Conservation (phyloP, 2,113 vertebrate species). For the Sphyrna mokarran region DNA sequence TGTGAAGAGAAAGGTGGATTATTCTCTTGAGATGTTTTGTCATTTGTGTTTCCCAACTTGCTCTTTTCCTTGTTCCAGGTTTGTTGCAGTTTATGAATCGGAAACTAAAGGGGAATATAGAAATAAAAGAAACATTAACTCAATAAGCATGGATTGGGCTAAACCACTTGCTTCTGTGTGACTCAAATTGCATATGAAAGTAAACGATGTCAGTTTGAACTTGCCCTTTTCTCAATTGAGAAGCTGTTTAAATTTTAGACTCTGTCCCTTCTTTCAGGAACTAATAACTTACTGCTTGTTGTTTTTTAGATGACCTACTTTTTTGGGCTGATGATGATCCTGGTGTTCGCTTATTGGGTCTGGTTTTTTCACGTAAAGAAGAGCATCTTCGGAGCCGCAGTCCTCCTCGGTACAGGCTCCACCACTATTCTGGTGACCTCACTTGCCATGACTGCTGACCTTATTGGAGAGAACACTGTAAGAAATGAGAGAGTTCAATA, state of each 20-base stretch:
- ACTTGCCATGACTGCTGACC: conserved; percentile 85
- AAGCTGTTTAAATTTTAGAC: background rate
- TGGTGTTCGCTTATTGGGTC: conserved; percentile 82
- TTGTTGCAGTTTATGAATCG: background rate
- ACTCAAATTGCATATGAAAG: background rate
- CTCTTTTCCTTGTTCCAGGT: background rate
- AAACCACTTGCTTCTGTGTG: background rate
- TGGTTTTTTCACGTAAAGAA: conserved; percentile 60
- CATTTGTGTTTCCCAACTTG: background rate
- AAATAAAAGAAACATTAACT: background rate
- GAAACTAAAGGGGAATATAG: background rate
- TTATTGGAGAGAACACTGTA: conserved; percentile 83
- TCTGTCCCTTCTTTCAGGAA: background rate
- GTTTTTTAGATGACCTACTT: conserved; percentile 79
- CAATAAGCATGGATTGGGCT: background rate
- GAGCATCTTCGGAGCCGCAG: conserved; percentile 64
- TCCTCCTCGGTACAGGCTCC: conserved; percentile 71
- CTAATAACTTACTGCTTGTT: background rate
- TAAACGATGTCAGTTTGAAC: background rate
- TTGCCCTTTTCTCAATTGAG: background rate
- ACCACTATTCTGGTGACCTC: conserved; percentile 89
- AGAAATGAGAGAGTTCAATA: conserved; percentile 5
- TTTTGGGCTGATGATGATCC: conserved; percentile 69
- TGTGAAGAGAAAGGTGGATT: background rate
- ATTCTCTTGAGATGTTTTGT: background rate